Percentiles rank a stretch among this genome's conserved stretches.
These are phyloP conservation scores for Coregonus suidteri DNA, from an alignment of 2,797 vertebrate genomes.

Conservation along the genomic window DNA sequence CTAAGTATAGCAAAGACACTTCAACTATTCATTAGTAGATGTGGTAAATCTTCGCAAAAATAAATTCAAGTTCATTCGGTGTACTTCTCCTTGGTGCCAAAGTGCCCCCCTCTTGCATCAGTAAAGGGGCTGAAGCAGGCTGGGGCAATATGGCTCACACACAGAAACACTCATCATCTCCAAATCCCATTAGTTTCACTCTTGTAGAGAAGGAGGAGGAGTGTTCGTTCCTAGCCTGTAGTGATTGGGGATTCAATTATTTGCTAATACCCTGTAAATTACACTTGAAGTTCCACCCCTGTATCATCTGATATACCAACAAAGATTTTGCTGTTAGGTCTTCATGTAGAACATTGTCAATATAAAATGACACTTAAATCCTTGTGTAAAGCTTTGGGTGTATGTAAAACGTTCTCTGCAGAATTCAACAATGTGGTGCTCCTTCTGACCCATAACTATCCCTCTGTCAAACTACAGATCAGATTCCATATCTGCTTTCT, in stretches of 20 bases:
- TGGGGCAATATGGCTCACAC: background rate
- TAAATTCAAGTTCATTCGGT: background rate
- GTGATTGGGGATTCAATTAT: background rate
- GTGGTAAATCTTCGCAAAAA: conserved; percentile 40
- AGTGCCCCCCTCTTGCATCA: background rate
- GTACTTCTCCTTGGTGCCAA: background rate
- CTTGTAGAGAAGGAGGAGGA: background rate
- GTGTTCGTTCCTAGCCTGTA: background rate
- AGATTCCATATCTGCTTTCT: background rate
- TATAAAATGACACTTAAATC: background rate
- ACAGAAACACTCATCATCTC: background rate
- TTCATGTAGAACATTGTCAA: background rate
- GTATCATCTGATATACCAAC: background rate
- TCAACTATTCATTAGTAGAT: conserved; percentile 54
- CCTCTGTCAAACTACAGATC: background rate
- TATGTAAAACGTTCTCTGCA: background rate
- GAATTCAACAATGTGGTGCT: background rate
- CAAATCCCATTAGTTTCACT: background rate
- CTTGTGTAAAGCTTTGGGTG: background rate
- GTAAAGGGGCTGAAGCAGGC: background rate
- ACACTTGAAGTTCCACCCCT: background rate
- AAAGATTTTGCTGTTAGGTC: background rate
- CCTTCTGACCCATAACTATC: background rate
- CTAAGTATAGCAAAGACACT: conserved; percentile 49
- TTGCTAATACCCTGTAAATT: background rate